Evolutionary conservation across 2,797 vertebrate genomes (phyloP), one percentile per base, ranked within the genome.

Genomic region (Ctenochaetus hawaiiensis): DNA sequence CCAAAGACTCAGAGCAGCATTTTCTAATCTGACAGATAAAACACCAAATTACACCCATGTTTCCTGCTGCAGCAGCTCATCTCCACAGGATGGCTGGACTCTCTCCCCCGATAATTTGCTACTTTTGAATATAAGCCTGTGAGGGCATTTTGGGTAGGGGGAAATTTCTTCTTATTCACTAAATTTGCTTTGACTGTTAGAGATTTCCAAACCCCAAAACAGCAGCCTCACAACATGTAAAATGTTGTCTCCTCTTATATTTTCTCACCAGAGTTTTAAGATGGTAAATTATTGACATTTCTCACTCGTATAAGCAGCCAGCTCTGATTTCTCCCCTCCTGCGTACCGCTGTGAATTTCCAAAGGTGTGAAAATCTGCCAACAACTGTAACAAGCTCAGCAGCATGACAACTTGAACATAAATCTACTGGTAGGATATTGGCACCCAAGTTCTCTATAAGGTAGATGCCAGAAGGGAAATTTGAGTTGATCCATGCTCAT

Each of bases 21-120:
- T 77, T 77, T 75, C 54, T 87, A 75, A 88, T 87, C 70, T 83
- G 82, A 90, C 69, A 79, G 72, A 58, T 81, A 65, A 84, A 92
- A 88, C 73, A 67, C 39, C 67, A 73, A 84, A 89, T 86, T 65
- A 79, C 79, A 78, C 23, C 53, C 67, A 45, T 26, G 75, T 72
- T 78, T 87, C 77, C 85, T 81, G 69, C 73, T 67, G 68, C 78
- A 70, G 70, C 60, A 5, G 64, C 65, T 71, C 12, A 2, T 70
- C 62, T 66, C 62, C 67, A 22, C 69, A 63, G 75, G 56, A 88
- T 72, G 82, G 65, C 78, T 81, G 71, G 67, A 79, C 63, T 78
- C 49, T 49, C 64, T 74, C 54, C 70, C 69, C 65, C 23, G 52
- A 61, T 84, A 82, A 90, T 91, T 88, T 89, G 71, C 78, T 66